Conservation (phyloP, 1,140 invertebrate species). For the Periplaneta americana region DNA sequence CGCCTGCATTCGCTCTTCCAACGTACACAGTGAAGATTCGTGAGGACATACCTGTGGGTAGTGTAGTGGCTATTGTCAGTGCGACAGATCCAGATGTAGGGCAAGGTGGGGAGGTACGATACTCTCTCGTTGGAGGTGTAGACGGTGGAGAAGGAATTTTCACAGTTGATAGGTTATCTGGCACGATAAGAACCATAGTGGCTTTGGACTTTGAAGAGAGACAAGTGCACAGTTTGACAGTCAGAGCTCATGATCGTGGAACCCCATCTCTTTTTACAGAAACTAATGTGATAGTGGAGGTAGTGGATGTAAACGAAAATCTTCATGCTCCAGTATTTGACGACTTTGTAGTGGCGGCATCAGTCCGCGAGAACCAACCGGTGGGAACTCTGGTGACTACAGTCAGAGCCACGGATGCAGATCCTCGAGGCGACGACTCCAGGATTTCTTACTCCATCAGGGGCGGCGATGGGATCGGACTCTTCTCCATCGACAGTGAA, state of each 20-base stretch:
- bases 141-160: constrained; percentile 43
- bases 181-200: constrained; percentile 70
- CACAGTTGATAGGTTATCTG: constrained; percentile 74
- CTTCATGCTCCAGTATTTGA: constrained; percentile 75
- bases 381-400: constrained; percentile 67
- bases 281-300: constrained; percentile 73
- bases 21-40: constrained; percentile 75
- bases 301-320: constrained; percentile 93
- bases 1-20: constrained; percentile 69
- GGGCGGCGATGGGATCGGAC: constrained; percentile 83
- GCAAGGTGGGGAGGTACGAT: constrained; percentile 66
- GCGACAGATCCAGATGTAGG: constrained; percentile 86
- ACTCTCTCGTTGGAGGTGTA: constrained; percentile 64
- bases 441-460: constrained; percentile 81
- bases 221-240: constrained; percentile 81
- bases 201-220: constrained; percentile 81
- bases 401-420: constrained; percentile 79
- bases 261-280: constrained; percentile 60
- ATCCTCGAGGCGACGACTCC: constrained; percentile 69
- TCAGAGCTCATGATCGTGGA: constrained; percentile 75
- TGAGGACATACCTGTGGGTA: constrained; percentile 86
- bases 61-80: constrained; percentile 75
- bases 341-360: constrained; percentile 68
- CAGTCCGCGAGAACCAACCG: constrained; percentile 69
- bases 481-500: constrained; percentile 85